Evolutionary conservation across 2,888 invertebrate genomes (phyloP), one percentile per base, ranked within the genome.

Genomic region (Apodemia duryi): DNA sequence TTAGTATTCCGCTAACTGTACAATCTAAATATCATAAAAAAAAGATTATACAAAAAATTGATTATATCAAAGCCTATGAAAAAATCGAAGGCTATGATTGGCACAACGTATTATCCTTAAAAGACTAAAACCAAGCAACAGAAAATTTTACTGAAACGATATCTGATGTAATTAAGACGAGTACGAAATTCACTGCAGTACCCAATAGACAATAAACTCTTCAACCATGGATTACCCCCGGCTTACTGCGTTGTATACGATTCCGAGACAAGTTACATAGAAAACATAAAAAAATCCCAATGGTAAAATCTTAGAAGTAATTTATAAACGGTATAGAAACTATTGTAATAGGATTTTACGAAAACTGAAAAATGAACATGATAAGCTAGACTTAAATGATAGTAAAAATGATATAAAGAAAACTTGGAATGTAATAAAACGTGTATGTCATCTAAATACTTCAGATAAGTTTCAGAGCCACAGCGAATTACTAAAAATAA

Each of bases 101-200:
- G 52, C 10, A 0, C 10, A 28, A 52, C 28, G 49, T 49, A 6
- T 38, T 2, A 11, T 46, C 32, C 28, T 29, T 41, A 28, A 54
- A 63, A 57, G 29, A 63, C 54, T 63, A 60, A n/a, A 63, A 60
- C 21, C 29, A 28, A 41, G 52, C 52, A 2, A 13, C 54, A 52
- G 21, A 66, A 41, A 13, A 61, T 41, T 62, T 35, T 61, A 62
- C 11, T 61, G 1, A 41, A 46, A 13, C 38, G 38, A 32, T 61
- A 62, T 51, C 65, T 28, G 65, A 65, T 61, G 28, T 51, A 29
- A 9, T 51, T 35, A 49, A 61, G 38, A 9, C 29, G 21, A 5
- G n/a, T 51, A 51, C n/a, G n/a, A n/a, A 5, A 6, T 38, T 7
- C 21, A 21, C 21, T 5, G n/a, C 7, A 1, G 1, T 51, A 51